Evolutionary conservation across 2,113 vertebrate genomes (phyloP), one percentile per base, ranked within the genome.

Genomic region (Poeciliopsis prolifica): DNA sequence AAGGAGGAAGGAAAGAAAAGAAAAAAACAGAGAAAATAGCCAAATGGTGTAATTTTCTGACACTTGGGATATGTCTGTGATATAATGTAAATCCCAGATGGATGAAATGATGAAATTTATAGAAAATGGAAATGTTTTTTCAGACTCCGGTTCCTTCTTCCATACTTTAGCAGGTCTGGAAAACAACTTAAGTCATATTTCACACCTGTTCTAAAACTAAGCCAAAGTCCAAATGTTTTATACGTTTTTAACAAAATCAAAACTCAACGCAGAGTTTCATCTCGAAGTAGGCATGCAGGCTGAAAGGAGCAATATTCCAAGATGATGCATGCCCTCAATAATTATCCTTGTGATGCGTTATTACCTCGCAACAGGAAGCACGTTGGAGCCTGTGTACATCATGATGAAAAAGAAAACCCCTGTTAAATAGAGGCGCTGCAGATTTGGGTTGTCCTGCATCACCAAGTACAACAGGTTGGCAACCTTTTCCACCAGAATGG

Each of bases 311-410:
- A 58, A 58, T 6, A 19, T 48, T 48, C 44, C 44, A 48, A 48
- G 17, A 58, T 58, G 24, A 24, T 0, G 10, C 65, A 22, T 37
- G 13, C 12, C 24, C 8, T 22, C n/a, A 58, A 14, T 58, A 29
- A 26, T 4, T 0, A 37, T 42, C 29, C 42, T 31, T 66, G 37
- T 68, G 40, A 4, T 12, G 26, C 28, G 42, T 5, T 73, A 87
- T 95, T 85, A 99, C 98, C 98, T 96, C 70, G 98, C 98, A 40
- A 99, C 94, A 74, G 98, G 98, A 88, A 99, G 97, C 44, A 99
- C 97, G 24, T 99, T 99, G 91, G 98, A 99, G 82, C 98, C 98
- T 0, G 97, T 99, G 93, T 99, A 99, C 98, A 99, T 99, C 98
- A 99, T 99, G 91, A 99, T 99, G 89, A 99, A 99, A 94, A 99